Conservation (phyloP, 2,888 invertebrate genomes). For the Philereme vetulata region DNA sequence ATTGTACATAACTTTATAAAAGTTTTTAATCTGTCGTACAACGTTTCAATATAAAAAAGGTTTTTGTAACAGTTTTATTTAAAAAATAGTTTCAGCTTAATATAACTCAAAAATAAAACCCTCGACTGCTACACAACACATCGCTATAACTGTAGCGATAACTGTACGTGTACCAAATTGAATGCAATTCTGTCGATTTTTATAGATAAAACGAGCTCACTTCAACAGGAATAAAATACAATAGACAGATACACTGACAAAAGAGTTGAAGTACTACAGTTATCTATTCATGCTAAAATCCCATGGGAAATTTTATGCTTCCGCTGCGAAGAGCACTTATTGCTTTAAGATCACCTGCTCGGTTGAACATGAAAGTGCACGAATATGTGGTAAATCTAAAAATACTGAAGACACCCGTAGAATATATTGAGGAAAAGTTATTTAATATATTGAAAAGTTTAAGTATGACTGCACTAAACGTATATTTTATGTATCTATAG, state of each 20-base stretch:
- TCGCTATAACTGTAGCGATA: too few species aligned
- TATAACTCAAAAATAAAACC: neutral
- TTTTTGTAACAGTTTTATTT: too few species aligned
- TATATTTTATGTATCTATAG: neutral
- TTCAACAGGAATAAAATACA: conserved; percentile 24
- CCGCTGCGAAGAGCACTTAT: conserved; percentile 35
- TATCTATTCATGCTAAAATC: conserved; percentile 37
- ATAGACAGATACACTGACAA: conserved; percentile 29
- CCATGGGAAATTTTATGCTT: conserved; percentile 45
- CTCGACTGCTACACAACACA: neutral
- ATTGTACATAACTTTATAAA: too few species aligned
- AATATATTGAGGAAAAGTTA: conserved; percentile 10
- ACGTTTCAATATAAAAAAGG: too few species aligned
- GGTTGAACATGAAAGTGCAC: conserved; percentile 23
- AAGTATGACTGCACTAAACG: neutral
- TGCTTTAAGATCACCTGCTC: conserved; percentile 32
- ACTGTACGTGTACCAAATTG: conserved; percentile 3
- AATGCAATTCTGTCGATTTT: conserved; percentile 18
- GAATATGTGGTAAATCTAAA: conserved; percentile 26
- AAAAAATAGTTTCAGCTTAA: too few species aligned
- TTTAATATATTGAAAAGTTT: conserved; percentile 1
- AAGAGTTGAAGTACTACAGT: conserved; percentile 27
- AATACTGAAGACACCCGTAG: conserved; percentile 11
- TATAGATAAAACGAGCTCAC: conserved; percentile 15
- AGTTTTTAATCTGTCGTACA: too few species aligned